Percentiles rank a stretch among this genome's conserved stretches.
phyloP scores from a whole-genome alignment of 2,113 vertebrate species.

The Cephalopterus ornatus region DNA sequence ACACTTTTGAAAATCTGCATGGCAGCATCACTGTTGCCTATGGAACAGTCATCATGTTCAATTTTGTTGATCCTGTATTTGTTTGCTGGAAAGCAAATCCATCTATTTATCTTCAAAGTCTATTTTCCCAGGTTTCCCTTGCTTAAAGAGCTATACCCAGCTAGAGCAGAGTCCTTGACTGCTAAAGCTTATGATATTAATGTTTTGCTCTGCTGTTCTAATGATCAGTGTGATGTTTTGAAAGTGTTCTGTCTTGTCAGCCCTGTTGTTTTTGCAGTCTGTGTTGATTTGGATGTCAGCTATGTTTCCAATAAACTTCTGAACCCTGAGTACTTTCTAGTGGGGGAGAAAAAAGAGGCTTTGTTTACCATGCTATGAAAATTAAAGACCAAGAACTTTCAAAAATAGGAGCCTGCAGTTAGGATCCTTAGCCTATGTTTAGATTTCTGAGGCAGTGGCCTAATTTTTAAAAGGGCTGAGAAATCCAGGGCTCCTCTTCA shows the following conservation, averaged over 20 bases:
- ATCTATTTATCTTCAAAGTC: slow-evolving; percentile 65
- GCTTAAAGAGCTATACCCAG: slow-evolving; percentile 17
- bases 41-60: slow-evolving; percentile 65
- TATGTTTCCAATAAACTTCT: slow-evolving; percentile 64
- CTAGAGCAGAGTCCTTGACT: slow-evolving; percentile 40
- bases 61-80: slow-evolving; percentile 57
- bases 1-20: slow-evolving; percentile 56
- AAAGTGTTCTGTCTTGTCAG: slow-evolving; percentile 64
- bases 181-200: slow-evolving; percentile 53
- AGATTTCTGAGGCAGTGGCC: background rate
- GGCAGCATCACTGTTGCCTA: slow-evolving; percentile 55
- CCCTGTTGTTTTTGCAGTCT: slow-evolving; percentile 60
- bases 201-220: slow-evolving; percentile 58
- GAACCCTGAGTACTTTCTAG: slow-evolving; percentile 47
- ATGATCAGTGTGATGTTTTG: slow-evolving; percentile 64
- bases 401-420: slow-evolving; percentile 13
- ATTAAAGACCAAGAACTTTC: slow-evolving; percentile 34
- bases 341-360: slow-evolving; percentile 28
- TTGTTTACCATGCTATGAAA: slow-evolving; percentile 44
- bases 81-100: slow-evolving; percentile 62
- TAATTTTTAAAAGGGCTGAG: background rate
- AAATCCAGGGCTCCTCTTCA: background rate
- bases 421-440: background rate
- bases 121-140: background rate
- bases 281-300: slow-evolving; percentile 64